Conservation (phyloP, 2,797 vertebrate species). For the Pogoniulus pusillus region DNA sequence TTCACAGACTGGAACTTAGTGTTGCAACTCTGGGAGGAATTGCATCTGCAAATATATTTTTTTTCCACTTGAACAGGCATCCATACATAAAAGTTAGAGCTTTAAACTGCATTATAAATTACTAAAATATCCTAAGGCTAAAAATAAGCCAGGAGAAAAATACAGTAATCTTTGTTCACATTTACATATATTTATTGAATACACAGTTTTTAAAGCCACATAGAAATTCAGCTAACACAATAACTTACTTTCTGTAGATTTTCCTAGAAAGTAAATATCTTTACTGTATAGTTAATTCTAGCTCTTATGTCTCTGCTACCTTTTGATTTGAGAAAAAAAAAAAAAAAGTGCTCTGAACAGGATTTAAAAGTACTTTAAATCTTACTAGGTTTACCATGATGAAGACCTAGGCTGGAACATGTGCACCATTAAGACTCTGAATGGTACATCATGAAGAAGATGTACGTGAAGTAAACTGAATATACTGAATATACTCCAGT, state of each 20-base stretch:
- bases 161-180: not conserved
- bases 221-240: not conserved
- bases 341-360: not conserved
- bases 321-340: not conserved
- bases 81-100: not conserved
- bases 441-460: not conserved
- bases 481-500: not conserved
- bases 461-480: not conserved
- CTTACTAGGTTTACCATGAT: not conserved
- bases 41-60: not conserved
- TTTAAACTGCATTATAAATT: constrained; percentile 14
- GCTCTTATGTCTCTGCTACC: not conserved
- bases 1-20: not conserved
- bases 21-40: not conserved
- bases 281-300: not conserved
- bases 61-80: not conserved
- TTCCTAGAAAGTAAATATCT: not conserved
- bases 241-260: not conserved
- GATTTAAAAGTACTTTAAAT: constrained; percentile 18
- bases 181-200: not conserved
- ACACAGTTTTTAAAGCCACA: constrained; percentile 8
- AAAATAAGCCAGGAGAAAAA: not conserved
- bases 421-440: not conserved
- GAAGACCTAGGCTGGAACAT: not conserved
- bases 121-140: not conserved